Percentiles rank a stretch among this genome's conserved stretches.
phyloP scores from a whole-genome alignment of 1,140 invertebrate genomes.

The Zaprionus capensis region DNA sequence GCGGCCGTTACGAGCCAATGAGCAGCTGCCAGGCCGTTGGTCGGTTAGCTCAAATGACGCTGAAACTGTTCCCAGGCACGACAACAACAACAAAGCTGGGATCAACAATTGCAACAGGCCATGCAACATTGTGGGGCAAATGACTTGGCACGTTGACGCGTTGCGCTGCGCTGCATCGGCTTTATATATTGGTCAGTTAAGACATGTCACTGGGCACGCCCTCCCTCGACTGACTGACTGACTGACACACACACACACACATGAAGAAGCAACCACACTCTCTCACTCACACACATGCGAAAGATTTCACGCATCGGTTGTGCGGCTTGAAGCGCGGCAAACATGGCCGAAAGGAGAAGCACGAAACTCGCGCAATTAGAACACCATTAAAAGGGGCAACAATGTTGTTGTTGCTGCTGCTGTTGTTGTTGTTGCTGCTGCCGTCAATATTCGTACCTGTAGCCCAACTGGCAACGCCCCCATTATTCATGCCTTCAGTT shows the following conservation, averaged over 20 bases:
- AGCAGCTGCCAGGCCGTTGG: conserved; percentile 33
- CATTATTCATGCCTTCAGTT: conserved; percentile 63
- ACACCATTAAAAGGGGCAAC: conserved; percentile 57
- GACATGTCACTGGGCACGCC: conserved; percentile 77
- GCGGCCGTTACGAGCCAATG: conserved; percentile 34
- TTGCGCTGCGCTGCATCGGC: conserved; percentile 58
- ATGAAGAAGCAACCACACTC: not conserved
- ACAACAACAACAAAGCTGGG: conserved; percentile 7
- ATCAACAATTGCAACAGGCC: conserved; percentile 13
- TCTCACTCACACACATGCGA: conserved; percentile 11
- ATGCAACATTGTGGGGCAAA: conserved; percentile 54
- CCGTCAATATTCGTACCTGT: conserved; percentile 45
- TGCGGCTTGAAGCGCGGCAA: conserved; percentile 16
- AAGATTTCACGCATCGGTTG: conserved; percentile 53
- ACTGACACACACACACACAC: not conserved
- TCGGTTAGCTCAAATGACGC: conserved; percentile 26
- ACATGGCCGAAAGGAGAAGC: conserved; percentile 45
- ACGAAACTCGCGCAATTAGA: conserved; percentile 54
- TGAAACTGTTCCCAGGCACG: conserved; percentile 19
- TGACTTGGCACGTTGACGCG: conserved; percentile 52
- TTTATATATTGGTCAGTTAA: conserved; percentile 76
- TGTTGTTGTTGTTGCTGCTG: conserved; percentile 19
- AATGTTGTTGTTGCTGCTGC: conserved; percentile 28
- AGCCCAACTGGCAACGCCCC: conserved; percentile 62
- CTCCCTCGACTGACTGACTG: conserved; percentile 25